Conservation (phyloP, 1,140 invertebrate species). For the Listronotus bonariensis region DNA sequence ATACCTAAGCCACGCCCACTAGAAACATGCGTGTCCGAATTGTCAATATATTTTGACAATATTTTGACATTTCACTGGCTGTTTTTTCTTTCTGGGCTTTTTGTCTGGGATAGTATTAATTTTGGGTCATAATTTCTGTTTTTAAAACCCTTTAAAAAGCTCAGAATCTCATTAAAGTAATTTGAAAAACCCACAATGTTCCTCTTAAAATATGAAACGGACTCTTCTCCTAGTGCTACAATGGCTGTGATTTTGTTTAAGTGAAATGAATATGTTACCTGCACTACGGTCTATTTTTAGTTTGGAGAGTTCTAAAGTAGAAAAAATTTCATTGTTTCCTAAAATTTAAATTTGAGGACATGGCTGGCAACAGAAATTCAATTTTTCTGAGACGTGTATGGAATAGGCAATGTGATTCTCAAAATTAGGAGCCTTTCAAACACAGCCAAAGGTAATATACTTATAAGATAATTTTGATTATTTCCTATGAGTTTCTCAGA, state of each 20-base stretch:
- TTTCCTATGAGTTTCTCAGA: too few relatives aligned
- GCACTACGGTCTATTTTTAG: constrained; percentile 18
- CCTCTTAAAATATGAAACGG: neutral
- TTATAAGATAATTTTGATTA: too few relatives aligned
- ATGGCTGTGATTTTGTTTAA: constrained; percentile 11
- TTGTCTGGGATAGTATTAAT: too few relatives aligned
- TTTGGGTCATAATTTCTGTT: neutral
- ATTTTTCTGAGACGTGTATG: constrained; percentile 51
- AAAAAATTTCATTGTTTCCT: constrained; percentile 4
- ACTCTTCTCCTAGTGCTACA: constrained; percentile 8
- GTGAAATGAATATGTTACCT: constrained; percentile 24
- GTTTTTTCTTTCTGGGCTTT: neutral
- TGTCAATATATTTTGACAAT: constrained; percentile 1
- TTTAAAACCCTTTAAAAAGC: neutral
- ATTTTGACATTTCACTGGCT: constrained; percentile 12
- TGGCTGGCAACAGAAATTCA: constrained; percentile 42
- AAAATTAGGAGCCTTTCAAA: constrained; percentile 43
- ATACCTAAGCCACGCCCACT: too few relatives aligned
- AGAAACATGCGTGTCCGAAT: neutral
- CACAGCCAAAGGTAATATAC: constrained; percentile 48
- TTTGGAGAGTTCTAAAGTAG: neutral
- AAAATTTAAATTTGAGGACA: constrained; percentile 4
- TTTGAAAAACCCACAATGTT: constrained; percentile 9
- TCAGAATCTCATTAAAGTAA: neutral
- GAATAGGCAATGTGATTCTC: constrained; percentile 43